These are phyloP conservation scores for Dromiciops gliroides DNA, from an alignment of 2,113 vertebrate species.

Conservation along the genomic window DNA sequence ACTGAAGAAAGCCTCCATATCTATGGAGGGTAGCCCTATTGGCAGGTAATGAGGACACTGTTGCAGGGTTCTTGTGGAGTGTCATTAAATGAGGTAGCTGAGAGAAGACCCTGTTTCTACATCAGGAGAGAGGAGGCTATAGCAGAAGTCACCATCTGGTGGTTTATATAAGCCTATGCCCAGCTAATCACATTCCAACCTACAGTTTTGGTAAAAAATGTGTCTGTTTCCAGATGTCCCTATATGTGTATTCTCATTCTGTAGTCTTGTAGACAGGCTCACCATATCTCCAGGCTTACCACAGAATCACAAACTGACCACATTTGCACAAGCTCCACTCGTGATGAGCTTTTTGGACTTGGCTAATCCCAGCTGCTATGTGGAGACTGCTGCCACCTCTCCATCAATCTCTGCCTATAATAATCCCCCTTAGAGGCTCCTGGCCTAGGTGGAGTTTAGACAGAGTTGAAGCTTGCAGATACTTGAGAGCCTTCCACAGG, in stretches of 20 bases:
- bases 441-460: conserved; percentile 12
- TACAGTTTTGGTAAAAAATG: background rate
- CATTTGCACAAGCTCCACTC: background rate
- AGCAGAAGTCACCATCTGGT: background rate
- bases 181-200: background rate
- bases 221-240: background rate
- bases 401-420: background rate
- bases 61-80: background rate
- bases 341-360: conserved; percentile 1
- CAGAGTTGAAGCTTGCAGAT: conserved; percentile 26
- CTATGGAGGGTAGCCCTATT: background rate
- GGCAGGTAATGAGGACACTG: background rate
- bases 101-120: background rate
- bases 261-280: conserved; percentile 22
- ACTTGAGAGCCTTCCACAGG: conserved; percentile 52
- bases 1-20: background rate
- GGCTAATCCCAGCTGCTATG: conserved; percentile 15
- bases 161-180: conserved; percentile 1
- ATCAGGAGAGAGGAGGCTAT: background rate
- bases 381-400: conserved; percentile 22
- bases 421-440: background rate
- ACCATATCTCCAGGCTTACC: background rate
- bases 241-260: background rate
- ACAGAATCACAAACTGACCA: background rate
- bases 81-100: background rate